Evolutionary conservation across 2,888 invertebrate species (phyloP), one percentile per base, ranked within the genome.

Genomic region (Morpho helenor): DNA sequence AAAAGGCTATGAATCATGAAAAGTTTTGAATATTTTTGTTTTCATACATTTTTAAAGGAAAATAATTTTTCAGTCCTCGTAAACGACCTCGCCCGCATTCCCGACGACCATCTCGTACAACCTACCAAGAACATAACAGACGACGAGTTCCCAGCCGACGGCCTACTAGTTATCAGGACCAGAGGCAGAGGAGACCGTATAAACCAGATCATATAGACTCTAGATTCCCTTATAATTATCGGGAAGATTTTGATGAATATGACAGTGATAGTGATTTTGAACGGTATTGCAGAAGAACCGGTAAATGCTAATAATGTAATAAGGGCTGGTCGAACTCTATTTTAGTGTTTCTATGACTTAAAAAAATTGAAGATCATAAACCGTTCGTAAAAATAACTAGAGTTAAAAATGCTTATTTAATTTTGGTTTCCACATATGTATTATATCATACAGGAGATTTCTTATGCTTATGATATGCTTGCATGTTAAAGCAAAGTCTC

Each of bases 91-190:
- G 64, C 22, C 41, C 59, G 5, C 47, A 56, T 7, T 41, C 61
- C 6, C 61, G 82, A 54, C 73, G 84, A 65, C 87, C 87, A 8
- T 75, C 81, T 3, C 77, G 84, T 2, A 72, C 75, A 47, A 70
- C 76, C 49, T 79, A 86, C 67, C 79, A 81, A 52, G 88, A 88
- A 45, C 77, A 83, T 45, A 82, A 75, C 64, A 75, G 80, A 45
- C 74, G 81, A 59, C 74, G 83, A 49, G 79, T 77, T 76, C 85
- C 84, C 0, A 72, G 75, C 1, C 74, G 73, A 22, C 74, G 77
- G 48, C 70, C 73, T 4, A 53, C 61, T 66, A 70, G 43, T 68
- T 70, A 52, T 42, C 70, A 31, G 50, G 64, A 63, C 23, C 61
- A 56, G 49, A 66, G 64, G 48, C 59, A 49, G 10, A 69, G 70